phyloP scores from a whole-genome alignment of 2,113 vertebrate species.

The Rhinopomastus cyanomelas region DNA sequence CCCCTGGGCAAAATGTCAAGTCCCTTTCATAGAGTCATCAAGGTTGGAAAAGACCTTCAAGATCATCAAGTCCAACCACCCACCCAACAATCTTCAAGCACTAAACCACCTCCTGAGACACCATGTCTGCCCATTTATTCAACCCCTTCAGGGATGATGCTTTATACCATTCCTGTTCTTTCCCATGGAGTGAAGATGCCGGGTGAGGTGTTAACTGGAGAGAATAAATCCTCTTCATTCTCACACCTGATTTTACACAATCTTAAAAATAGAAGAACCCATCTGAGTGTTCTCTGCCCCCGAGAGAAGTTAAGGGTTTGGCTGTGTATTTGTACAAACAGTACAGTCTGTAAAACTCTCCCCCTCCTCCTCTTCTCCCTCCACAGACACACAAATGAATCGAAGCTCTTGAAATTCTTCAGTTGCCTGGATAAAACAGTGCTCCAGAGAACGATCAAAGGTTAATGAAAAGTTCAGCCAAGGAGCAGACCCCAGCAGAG shows the following conservation, averaged over 20 bases:
- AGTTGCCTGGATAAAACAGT: neutral
- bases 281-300: neutral
- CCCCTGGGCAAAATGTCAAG: too few species aligned
- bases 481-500: conserved; percentile 53
- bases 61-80: too few species aligned
- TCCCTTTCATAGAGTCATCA: too few species aligned
- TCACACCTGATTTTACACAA: neutral
- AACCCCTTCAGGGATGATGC: too few species aligned
- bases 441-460: conserved; percentile 20
- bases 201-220: neutral
- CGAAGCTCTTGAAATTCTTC: neutral
- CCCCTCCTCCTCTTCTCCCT: neutral
- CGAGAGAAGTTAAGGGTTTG: neutral
- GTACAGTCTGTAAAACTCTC: neutral
- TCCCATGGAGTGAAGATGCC: neutral
- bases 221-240: neutral
- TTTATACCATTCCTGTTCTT: neutral
- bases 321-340: neutral
- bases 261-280: neutral
- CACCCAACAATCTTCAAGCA: too few species aligned
- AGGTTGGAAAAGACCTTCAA: too few species aligned
- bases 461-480: conserved; percentile 60
- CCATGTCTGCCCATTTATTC: too few species aligned
- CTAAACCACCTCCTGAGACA: too few species aligned
- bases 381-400: neutral